Evolutionary conservation across 2,888 invertebrate genomes (phyloP).

Genomic region (Sacculina carcini): DNA sequence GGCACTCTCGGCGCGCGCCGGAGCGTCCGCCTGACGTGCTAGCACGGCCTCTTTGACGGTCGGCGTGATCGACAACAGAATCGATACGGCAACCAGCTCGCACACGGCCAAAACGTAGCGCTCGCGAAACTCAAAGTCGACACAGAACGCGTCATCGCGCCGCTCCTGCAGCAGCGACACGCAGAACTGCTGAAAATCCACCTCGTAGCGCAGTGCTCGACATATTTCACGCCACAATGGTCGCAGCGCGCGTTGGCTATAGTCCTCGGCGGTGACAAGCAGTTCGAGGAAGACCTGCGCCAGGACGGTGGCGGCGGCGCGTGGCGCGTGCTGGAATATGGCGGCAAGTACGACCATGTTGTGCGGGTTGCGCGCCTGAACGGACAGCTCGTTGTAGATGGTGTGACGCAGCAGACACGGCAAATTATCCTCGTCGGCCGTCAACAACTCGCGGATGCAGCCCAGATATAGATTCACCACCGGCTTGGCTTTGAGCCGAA

Average conservation of each 20-base stretch:
- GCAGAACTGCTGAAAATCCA: slow-evolving; percentile 50
- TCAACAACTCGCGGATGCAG: slow-evolving; percentile 71
- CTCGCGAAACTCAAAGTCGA: slow-evolving; percentile 43
- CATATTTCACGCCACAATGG: slow-evolving; percentile 67
- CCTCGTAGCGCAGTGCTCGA: slow-evolving; percentile 50
- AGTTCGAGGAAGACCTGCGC: slow-evolving; percentile 64
- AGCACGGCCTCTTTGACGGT: slow-evolving; percentile 39
- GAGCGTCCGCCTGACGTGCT: slow-evolving; percentile 19
- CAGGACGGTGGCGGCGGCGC: slow-evolving; percentile 49
- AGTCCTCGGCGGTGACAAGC: slow-evolving; percentile 64
- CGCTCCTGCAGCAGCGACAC: slow-evolving; percentile 39
- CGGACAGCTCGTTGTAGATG: slow-evolving; percentile 79
- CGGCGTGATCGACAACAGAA: slow-evolving; percentile 52
- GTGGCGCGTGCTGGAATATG: slow-evolving; percentile 59
- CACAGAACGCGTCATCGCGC: slow-evolving; percentile 30
- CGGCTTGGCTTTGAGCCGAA: slow-evolving; percentile 78
- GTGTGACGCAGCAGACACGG: slow-evolving; percentile 64
- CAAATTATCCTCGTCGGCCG: slow-evolving; percentile 54
- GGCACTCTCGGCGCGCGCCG: neutral
- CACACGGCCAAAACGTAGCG: slow-evolving; percentile 54
- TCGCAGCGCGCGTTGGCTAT: slow-evolving; percentile 47
- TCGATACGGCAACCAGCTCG: slow-evolving; percentile 60
- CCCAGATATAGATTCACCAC: slow-evolving; percentile 63
- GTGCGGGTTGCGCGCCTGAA: slow-evolving; percentile 62
- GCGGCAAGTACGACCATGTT: slow-evolving; percentile 76